Base-by-base conservation (phyloP, 2,797 vertebrate genomes). In the Iguana delicatissima region DNA sequence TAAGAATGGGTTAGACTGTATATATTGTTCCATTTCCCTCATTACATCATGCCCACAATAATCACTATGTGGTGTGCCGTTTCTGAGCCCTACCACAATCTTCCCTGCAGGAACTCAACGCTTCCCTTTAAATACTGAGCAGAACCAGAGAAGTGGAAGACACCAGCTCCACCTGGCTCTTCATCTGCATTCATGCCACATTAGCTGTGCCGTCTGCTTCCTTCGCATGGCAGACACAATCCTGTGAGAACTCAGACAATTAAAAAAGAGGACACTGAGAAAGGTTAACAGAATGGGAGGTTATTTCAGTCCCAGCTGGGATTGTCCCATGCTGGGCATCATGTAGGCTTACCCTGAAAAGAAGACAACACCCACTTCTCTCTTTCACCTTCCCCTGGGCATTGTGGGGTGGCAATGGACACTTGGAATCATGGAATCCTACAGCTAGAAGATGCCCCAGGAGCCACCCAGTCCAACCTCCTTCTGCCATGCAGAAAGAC, bases 41-140 rank as follows among this genome's bases (percentile, higher is more conserved):
- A 94, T 95, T 95, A 95, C 93, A 94, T 93, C 92, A 93, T 88
- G 93, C 83, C 91, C 94, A 91, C 85, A 92, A 84, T 94, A 95
- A 95, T 87, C 94, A 91, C 91, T 92, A 77, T 50, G 18, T 90
- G 91, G 89, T 92, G 94, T 88, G 92, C 52, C 35, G 89, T 91
- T 92, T 88, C 74, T 86, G 93, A 90, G 92, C 67, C 95, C 91
- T 88, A 89, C 86, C 18, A 92, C 57, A 89, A 88, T 92, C 94
- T 88, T 91, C 91, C 93, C 91, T 35, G 0, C 74, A 87, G 91
- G 93, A 94, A 93, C 62, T 72, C 92, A 93, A 85, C 86, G 92
- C 88, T 85, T 93, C 92, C 6, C 91, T 90, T 94, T 94, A 95
- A 95, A 95, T 93, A 95, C 91, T 89, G 89, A 94, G 89, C 88